These are phyloP conservation scores for Glyptemys insculpta DNA, from an alignment of 2,797 vertebrate genomes.

Conservation along the genomic window DNA sequence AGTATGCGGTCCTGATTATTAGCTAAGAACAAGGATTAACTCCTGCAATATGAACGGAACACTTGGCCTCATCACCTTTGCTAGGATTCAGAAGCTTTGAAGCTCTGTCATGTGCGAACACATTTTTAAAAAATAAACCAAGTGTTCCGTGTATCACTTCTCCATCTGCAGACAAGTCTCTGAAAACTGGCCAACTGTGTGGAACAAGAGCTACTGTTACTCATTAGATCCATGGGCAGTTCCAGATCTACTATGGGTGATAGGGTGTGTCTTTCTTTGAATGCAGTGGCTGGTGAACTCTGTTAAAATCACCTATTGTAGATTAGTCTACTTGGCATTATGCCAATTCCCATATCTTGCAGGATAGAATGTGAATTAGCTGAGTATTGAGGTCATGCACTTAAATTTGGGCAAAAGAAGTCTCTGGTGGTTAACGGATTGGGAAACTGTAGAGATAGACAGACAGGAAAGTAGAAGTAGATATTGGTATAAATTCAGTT, in stretches of 20 bases:
- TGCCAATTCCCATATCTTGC: conserved; percentile 26
- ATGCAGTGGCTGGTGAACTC: not conserved
- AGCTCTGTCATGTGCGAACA: not conserved
- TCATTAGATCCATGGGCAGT: conserved; percentile 16
- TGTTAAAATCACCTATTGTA: conserved; percentile 41
- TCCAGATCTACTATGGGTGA: not conserved
- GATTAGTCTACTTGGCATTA: conserved; percentile 10
- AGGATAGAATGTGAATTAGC: conserved; percentile 59
- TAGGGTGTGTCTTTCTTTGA: conserved; percentile 31
- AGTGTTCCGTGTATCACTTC: conserved; percentile 48
- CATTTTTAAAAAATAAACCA: conserved; percentile 25
- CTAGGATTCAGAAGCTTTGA: not conserved
- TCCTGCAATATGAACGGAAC: conserved; percentile 53
- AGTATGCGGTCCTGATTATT: conserved; percentile 18
- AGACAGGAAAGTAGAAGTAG: conserved; percentile 3
- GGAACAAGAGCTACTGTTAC: conserved; percentile 24
- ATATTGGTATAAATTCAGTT: not conserved
- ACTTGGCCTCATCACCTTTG: conserved; percentile 48
- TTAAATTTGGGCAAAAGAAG: conserved; percentile 41
- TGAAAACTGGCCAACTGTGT: conserved; percentile 10
- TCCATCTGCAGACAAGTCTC: conserved; percentile 37
- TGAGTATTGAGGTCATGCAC: conserved; percentile 37
- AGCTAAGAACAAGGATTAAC: conserved; percentile 56
- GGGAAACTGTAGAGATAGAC: conserved; percentile 44
- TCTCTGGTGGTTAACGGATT: conserved; percentile 27